Evolutionary conservation across 1,140 invertebrate species (phyloP).

Genomic region (Leptinotarsa texana): DNA sequence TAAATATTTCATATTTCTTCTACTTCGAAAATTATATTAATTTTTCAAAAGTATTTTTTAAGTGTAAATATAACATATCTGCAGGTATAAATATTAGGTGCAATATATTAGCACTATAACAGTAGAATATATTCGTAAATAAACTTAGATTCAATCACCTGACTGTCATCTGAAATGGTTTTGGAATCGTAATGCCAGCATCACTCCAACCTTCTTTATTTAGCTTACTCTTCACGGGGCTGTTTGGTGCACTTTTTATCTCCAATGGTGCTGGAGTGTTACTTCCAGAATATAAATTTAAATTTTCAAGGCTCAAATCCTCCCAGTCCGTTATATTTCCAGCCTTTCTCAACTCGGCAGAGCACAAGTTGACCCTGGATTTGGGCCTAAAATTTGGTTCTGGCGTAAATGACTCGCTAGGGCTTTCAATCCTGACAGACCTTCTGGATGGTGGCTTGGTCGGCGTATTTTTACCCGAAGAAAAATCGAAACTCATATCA

Average conservation of each 20-base stretch:
- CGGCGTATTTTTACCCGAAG: slow-evolving; percentile 45
- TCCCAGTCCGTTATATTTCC: slow-evolving; percentile 46
- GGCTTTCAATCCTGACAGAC: slow-evolving; percentile 53
- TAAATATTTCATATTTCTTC: slow-evolving; percentile 17
- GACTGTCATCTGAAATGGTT: slow-evolving; percentile 69
- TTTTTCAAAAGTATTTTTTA: no score
- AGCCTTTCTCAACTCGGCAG: slow-evolving; percentile 29
- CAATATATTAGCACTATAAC: not conserved
- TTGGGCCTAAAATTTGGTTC: slow-evolving; percentile 37
- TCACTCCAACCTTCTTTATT: slow-evolving; percentile 49
- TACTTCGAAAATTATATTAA: no score
- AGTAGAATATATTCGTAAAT: not conserved
- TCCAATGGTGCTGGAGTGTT: slow-evolving; percentile 39
- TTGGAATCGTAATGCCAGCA: slow-evolving; percentile 62
- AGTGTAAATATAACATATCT: no score
- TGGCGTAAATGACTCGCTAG: slow-evolving; percentile 40
- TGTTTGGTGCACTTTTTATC: slow-evolving; percentile 60
- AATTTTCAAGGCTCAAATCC: slow-evolving; percentile 47
- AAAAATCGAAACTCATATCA: slow-evolving; percentile 44
- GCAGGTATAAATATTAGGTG: no score
- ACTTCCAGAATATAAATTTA: slow-evolving; percentile 38
- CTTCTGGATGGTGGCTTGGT: slow-evolving; percentile 51
- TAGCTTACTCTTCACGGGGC: slow-evolving; percentile 56
- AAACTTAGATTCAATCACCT: slow-evolving; percentile 56
- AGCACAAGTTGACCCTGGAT: slow-evolving; percentile 39